Conservation (phyloP, 2,888 invertebrate genomes). For the Platerodrilus igneus region DNA sequence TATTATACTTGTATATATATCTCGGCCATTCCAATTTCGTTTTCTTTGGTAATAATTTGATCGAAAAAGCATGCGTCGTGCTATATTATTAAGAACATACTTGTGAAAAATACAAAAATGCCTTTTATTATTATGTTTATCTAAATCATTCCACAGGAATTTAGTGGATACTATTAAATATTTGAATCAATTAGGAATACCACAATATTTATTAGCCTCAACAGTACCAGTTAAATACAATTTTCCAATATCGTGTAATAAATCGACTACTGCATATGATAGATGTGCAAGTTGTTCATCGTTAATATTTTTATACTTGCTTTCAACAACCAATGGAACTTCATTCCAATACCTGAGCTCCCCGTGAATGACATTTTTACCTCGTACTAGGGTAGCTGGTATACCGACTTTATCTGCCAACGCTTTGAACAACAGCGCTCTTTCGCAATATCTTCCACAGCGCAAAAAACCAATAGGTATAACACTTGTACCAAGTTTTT, state of each 20-base stretch:
- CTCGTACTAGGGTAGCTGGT: constrained; percentile 48
- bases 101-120: no score
- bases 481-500: constrained; percentile 45
- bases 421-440: constrained; percentile 53
- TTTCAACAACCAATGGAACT: constrained; percentile 32
- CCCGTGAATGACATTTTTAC: constrained; percentile 37
- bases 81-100: no score
- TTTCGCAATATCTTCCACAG: constrained; percentile 50
- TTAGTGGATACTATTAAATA: no score
- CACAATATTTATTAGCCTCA: constrained; percentile 43
- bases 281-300: constrained; percentile 19
- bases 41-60: no score
- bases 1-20: no score
- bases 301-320: constrained; percentile 11
- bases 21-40: no score
- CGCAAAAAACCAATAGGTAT: constrained; percentile 51
- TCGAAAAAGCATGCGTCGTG: no score
- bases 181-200: no score
- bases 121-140: no score
- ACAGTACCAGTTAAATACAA: constrained; percentile 45
- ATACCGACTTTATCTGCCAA: constrained; percentile 51
- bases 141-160: no score
- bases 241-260: constrained; percentile 46
- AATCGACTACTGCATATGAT: constrained; percentile 48
- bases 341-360: constrained; percentile 44